Conservation (phyloP, 2,113 vertebrate genomes). For the Smithornis capensis region DNA sequence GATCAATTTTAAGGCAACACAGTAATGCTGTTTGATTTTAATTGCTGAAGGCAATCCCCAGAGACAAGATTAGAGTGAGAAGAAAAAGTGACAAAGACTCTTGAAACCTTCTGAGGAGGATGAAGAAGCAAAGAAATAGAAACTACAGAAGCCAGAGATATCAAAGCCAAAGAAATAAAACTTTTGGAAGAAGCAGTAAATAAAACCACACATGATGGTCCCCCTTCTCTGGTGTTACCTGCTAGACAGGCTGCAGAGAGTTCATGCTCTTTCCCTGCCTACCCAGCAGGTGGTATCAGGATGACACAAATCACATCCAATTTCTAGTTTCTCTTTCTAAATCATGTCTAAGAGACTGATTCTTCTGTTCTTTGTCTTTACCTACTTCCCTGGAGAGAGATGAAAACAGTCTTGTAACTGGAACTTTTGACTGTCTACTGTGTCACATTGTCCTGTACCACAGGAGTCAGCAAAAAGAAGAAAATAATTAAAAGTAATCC, state of each 20-base stretch:
- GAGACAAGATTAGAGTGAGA: background rate
- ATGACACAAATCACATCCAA: background rate
- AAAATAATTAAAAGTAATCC: too few relatives aligned
- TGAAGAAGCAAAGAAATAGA: background rate
- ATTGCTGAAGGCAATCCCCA: background rate
- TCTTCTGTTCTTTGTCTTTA: background rate
- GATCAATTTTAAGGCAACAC: background rate
- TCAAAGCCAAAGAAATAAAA: background rate
- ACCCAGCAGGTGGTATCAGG: background rate
- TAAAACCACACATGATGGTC: accelerated
- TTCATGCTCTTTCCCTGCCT: background rate
- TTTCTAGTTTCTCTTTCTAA: background rate
- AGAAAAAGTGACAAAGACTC: background rate
- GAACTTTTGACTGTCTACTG: background rate
- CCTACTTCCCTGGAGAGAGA: background rate
- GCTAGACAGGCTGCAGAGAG: background rate
- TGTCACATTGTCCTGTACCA: background rate
- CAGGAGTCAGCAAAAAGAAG: background rate
- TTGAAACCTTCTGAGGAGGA: background rate
- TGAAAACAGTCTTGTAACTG: background rate
- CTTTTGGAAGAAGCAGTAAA: background rate
- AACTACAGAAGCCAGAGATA: background rate
- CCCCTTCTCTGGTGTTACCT: accelerated
- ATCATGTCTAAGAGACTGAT: background rate
- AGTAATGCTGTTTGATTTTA: background rate